Evolutionary conservation across 2,797 vertebrate genomes (phyloP).

Genomic region (Micromesistius poutassou): DNA sequence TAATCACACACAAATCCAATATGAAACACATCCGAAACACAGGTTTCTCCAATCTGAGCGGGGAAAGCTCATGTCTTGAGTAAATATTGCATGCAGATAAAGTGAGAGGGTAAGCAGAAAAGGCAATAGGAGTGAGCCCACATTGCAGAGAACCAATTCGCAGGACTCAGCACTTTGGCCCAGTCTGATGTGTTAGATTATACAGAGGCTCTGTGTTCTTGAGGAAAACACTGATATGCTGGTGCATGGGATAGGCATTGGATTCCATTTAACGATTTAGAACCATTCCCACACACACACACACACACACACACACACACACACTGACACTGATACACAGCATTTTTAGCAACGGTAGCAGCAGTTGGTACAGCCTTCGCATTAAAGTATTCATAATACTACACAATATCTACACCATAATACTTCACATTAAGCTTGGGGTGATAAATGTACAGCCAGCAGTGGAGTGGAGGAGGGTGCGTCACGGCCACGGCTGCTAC

Average conservation of each 20-base stretch:
- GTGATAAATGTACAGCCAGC: conserved; percentile 4
- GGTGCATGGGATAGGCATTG: background rate
- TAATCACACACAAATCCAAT: conserved; percentile 69
- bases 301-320: background rate
- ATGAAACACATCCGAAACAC: conserved; percentile 45
- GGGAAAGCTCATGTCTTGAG: conserved; percentile 50
- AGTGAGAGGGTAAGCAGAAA: conserved; percentile 72
- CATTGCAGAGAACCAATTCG: conserved; percentile 49
- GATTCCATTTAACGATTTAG: background rate
- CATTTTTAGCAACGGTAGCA: background rate
- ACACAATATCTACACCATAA: background rate
- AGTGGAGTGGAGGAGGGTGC: background rate
- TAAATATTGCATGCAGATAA: conserved; percentile 72
- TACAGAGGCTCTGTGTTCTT: conserved; percentile 23
- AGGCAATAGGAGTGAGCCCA: conserved; percentile 30
- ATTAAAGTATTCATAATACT: background rate
- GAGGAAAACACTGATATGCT: conserved; percentile 21
- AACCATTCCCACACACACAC: background rate
- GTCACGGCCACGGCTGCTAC: background rate
- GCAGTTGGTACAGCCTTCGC: background rate
- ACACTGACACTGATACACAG: background rate
- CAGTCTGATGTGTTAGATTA: conserved; percentile 48
- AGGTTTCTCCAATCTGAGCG: conserved; percentile 38
- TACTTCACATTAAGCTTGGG: background rate
- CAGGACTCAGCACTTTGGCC: conserved; percentile 60